Evolutionary conservation across 2,113 vertebrate genomes (phyloP).

Genomic region (Spermophilus dauricus): DNA sequence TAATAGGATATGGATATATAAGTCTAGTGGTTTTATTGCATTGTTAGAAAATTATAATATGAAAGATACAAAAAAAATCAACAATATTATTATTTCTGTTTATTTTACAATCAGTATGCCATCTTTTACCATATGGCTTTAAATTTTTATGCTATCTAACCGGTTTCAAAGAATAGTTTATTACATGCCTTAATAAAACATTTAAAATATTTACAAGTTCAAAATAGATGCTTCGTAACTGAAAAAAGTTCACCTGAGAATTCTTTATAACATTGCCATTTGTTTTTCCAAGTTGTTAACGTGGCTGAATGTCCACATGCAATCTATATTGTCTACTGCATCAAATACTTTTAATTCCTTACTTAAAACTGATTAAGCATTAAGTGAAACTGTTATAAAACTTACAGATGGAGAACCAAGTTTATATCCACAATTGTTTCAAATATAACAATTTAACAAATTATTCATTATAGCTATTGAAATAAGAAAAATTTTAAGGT

Average conservation of each 20-base stretch:
- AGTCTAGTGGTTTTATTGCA: constrained; percentile 90
- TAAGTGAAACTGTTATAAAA: constrained; percentile 68
- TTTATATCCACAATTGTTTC: constrained; percentile 25
- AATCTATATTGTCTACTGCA: constrained; percentile 79
- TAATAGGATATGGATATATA: constrained; percentile 78
- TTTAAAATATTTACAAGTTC: constrained; percentile 88
- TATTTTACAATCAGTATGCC: constrained; percentile 89
- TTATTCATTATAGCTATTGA: constrained; percentile 44
- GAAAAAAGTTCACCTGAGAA: constrained; percentile 90
- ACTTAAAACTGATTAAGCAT: constrained; percentile 78
- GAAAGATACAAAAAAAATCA: constrained; percentile 90
- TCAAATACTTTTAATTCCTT: constrained; percentile 78
- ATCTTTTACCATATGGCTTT: constrained; percentile 86
- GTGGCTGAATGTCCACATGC: constrained; percentile 78
- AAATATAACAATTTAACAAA: constrained; percentile 61
- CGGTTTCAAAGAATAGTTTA: constrained; percentile 85
- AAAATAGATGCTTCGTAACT: constrained; percentile 86
- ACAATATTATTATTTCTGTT: constrained; percentile 82
- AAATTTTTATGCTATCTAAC: constrained; percentile 83
- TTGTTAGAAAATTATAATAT: constrained; percentile 89
- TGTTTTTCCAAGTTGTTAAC: constrained; percentile 83
- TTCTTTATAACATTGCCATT: constrained; percentile 84
- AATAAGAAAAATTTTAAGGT: constrained; percentile 49
- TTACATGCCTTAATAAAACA: constrained; percentile 90
- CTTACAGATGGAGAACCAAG: constrained; percentile 51